Evolutionary conservation across 2,797 vertebrate species (phyloP).

Genomic region (Pachyuromys duprasi): DNA sequence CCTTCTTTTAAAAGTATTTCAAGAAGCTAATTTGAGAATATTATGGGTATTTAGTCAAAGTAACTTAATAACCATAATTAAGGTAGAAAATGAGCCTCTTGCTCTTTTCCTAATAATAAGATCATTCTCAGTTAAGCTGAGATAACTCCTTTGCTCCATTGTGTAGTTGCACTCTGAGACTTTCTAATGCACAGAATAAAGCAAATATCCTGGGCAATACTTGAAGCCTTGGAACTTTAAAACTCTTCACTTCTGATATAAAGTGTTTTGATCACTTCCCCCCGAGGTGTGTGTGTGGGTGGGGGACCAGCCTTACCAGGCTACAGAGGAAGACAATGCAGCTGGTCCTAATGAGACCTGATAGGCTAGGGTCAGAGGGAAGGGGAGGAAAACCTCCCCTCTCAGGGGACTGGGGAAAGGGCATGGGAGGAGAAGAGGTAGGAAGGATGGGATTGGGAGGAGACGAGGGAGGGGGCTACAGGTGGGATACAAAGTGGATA

Average conservation of each 20-base stretch:
- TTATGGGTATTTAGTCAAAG: background rate
- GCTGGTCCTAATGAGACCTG: too few species aligned
- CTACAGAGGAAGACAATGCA: too few species aligned
- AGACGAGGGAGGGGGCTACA: too few species aligned
- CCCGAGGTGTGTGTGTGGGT: too few species aligned
- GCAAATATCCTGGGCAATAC: background rate
- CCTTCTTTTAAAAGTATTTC: background rate
- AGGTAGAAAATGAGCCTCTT: background rate
- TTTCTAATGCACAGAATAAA: background rate
- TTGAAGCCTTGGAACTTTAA: background rate
- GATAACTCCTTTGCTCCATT: background rate
- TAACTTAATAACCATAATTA: background rate
- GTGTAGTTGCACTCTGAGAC: background rate
- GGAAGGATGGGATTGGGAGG: too few species aligned
- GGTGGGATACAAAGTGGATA: too few species aligned
- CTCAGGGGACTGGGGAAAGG: too few species aligned
- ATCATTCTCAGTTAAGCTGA: background rate
- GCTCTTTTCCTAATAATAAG: background rate
- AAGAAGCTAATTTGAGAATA: conserved; percentile 23
- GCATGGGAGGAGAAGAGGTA: too few species aligned
- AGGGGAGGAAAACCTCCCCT: too few species aligned
- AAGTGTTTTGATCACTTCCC: background rate
- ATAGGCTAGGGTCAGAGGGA: too few species aligned
- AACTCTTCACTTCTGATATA: background rate
- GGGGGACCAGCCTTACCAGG: too few species aligned